Conservation (phyloP, 2,797 vertebrate species). For the Rousettus madagascariensis region DNA sequence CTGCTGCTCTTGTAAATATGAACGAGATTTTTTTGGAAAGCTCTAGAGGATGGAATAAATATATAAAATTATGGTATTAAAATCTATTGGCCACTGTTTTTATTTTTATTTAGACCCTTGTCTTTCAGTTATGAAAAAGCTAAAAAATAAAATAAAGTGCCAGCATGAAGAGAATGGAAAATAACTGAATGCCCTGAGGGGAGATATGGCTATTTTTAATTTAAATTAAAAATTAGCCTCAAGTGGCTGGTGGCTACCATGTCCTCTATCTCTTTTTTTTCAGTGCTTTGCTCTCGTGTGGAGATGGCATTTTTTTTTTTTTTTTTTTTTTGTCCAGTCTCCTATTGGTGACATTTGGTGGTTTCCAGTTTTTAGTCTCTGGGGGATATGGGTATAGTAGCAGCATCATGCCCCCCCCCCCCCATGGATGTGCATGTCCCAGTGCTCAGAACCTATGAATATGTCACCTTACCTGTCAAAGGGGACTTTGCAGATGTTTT, state of each 20-base stretch:
- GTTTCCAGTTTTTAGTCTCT: background rate
- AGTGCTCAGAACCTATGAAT: background rate
- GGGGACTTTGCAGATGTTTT: background rate
- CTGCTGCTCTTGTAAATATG: conserved; percentile 68
- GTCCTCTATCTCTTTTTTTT: no score
- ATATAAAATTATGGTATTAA: conserved; percentile 7
- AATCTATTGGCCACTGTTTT: background rate
- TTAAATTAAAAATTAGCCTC: background rate
- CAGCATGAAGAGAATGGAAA: background rate
- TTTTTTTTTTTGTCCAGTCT: background rate
- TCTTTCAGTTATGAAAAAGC: background rate
- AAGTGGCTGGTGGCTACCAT: background rate
- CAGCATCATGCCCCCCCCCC: no score
- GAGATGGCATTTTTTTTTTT: background rate
- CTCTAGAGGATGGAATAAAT: background rate
- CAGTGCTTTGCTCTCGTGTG: background rate
- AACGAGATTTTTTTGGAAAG: background rate
- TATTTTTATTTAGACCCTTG: background rate
- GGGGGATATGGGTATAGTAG: background rate
- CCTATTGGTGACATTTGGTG: background rate
- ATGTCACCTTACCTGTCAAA: background rate
- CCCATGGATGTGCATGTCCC: background rate
- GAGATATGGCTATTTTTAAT: background rate
- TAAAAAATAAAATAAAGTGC: background rate
- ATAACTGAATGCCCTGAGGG: background rate